Base-by-base conservation (phyloP, 1,140 invertebrate genomes). In the Lordiphosa stackelbergi region DNA sequence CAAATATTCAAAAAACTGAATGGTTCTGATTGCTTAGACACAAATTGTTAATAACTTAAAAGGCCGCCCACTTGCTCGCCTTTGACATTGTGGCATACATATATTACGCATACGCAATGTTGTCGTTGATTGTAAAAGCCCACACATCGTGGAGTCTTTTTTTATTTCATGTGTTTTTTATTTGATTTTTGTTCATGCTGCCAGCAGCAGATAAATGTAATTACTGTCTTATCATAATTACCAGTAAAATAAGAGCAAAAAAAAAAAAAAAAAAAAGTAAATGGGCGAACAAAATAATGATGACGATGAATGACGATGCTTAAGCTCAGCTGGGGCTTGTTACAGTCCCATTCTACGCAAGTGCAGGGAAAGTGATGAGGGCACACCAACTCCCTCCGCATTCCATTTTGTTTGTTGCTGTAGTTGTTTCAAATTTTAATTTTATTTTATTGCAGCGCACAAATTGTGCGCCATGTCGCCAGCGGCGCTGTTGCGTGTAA, bases 181-280 rank as follows among this genome's bases (percentile, higher is more conserved):
- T 38, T 49, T 49, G 12, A 49, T 49, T 49, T 36, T 13, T 31
- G 28, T 12, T 49, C 64, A 55, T 54, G 59, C 77, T 81, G 77
- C 40, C 56, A 71, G 53, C 65, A 69, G 68, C 73, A 83, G 78
- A 84, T 83, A 83, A 83, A 78, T 70, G 79, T 84, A 84, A 83
- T 84, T 84, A 77, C 69, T 60, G 78, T 66, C 78, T 73, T 83
- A 83, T 81, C 77, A 83, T 81, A 81, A 81, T 79, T 72, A 72
- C 53, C 66, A 75, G 62, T 36, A 19, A 81, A 71, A 60, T 64
- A 55, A 54, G 69, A 47, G 37, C 42, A 69, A 28, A 46, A 52
- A 12, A 35, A 48, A 49, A 35, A 52, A 22, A 37, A 53, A 48
- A 43, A 36, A 42, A 69, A 40, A 13, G 22, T 9, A 12, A 13